Conservation (phyloP, 2,888 invertebrate genomes). For the Prionchulus punctatus region DNA sequence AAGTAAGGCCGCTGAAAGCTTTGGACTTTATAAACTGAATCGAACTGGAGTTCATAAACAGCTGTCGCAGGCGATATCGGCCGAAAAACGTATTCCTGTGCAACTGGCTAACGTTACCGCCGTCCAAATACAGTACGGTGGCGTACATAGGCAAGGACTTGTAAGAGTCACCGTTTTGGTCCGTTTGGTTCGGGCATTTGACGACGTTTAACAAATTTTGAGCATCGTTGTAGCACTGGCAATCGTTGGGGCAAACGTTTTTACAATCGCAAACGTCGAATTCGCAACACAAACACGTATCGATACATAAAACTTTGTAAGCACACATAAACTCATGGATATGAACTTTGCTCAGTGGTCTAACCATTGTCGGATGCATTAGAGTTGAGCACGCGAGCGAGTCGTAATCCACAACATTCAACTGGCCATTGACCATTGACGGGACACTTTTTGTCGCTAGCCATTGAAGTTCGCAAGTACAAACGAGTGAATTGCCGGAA, state of each 20-base stretch:
- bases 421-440: no score
- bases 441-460: conserved; percentile 36
- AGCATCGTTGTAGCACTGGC: conserved; percentile 73
- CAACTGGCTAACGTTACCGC: conserved; percentile 57
- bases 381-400: neutral
- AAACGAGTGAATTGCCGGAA: conserved; percentile 69
- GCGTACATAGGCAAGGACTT: conserved; percentile 76
- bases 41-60: conserved; percentile 22
- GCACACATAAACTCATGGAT: conserved; percentile 55
- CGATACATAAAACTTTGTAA: conserved; percentile 67
- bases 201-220: conserved; percentile 43
- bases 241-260: conserved; percentile 64
- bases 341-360: conserved; percentile 35
- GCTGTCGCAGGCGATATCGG: conserved; percentile 17
- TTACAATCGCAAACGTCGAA: conserved; percentile 81
- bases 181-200: conserved; percentile 31
- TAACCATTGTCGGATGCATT: conserved; percentile 43
- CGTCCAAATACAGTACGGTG: conserved; percentile 68
- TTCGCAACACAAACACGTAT: conserved; percentile 72
- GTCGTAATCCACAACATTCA: conserved; percentile 1
- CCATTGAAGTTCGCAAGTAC: conserved; percentile 82
- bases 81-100: conserved; percentile 66
- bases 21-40: conserved; percentile 20
- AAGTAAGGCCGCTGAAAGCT: conserved; percentile 24
- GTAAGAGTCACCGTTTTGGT: conserved; percentile 40